Evolutionary conservation across 2,888 invertebrate genomes (phyloP).

Genomic region (Drosophila merina): DNA sequence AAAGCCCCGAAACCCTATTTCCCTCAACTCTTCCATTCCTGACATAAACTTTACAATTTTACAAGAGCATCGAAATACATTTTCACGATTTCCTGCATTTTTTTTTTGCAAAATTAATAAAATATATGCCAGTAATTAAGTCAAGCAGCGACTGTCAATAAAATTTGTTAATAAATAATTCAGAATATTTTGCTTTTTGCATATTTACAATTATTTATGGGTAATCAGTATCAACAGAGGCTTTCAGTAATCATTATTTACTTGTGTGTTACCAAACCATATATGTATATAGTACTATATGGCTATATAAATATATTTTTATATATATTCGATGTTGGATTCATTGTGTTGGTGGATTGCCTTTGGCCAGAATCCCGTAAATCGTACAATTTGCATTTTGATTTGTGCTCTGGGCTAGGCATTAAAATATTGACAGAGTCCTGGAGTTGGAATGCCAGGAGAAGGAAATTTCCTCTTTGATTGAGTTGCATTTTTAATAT

Average conservation of each 20-base stretch:
- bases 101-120: constrained; percentile 69
- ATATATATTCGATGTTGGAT: neutral
- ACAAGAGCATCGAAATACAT: neutral
- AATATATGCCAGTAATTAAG: constrained; percentile 78
- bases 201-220: constrained; percentile 78
- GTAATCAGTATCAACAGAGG: constrained; percentile 77
- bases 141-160: constrained; percentile 79
- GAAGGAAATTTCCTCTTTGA: constrained; percentile 54
- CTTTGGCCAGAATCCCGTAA: constrained; percentile 57
- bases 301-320: constrained; percentile 1
- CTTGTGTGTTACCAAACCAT: constrained; percentile 34
- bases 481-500: constrained; percentile 57
- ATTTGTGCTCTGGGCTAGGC: constrained; percentile 71
- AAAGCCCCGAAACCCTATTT: neutral
- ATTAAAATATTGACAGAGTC: constrained; percentile 27
- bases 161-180: constrained; percentile 78
- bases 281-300: neutral
- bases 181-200: constrained; percentile 75
- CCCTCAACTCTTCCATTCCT: neutral
- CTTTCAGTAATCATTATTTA: constrained; percentile 77
- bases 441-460: neutral
- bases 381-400: constrained; percentile 73
- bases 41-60: neutral
- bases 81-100: neutral
- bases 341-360: constrained; percentile 28